Conservation (phyloP, 35 echinoderm and acorn worm genomes). For the Lytechinus variegatus region DNA sequence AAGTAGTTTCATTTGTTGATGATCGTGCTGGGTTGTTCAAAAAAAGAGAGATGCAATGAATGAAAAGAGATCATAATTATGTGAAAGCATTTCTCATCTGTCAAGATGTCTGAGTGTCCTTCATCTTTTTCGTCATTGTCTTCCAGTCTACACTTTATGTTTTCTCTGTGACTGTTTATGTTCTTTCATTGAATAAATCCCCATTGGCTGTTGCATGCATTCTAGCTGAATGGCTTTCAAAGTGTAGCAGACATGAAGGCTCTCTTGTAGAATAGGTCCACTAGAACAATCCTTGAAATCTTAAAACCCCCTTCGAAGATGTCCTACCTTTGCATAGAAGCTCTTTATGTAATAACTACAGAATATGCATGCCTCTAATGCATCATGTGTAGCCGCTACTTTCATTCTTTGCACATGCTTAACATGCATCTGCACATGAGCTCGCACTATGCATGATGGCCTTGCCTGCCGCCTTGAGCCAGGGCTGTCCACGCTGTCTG, state of each 20-base stretch:
- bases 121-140: not conserved
- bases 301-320: not conserved
- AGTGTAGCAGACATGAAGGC: not conserved
- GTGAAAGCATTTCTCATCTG: not conserved
- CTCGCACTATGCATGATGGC: not conserved
- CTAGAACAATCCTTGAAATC: not conserved
- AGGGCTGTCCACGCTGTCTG: conserved; percentile 8
- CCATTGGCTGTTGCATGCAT: not conserved
- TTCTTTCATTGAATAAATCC: not conserved
- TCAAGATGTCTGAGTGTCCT: not conserved
- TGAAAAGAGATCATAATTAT: not conserved
- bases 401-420: not conserved
- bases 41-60: not conserved
- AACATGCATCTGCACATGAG: not conserved
- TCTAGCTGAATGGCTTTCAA: not conserved
- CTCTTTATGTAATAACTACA: not conserved
- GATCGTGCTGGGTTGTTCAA: not conserved
- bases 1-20: not conserved
- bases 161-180: not conserved
- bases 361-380: not conserved
- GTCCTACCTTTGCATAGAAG: not conserved
- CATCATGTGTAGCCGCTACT: not conserved
- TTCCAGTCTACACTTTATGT: not conserved
- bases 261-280: not conserved
- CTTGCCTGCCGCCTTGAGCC: not conserved